Percentiles rank a stretch among this genome's conserved stretches.
phyloP scores from a whole-genome alignment of 92 coral and sea anemone species.

The Pocillopora grandis region DNA sequence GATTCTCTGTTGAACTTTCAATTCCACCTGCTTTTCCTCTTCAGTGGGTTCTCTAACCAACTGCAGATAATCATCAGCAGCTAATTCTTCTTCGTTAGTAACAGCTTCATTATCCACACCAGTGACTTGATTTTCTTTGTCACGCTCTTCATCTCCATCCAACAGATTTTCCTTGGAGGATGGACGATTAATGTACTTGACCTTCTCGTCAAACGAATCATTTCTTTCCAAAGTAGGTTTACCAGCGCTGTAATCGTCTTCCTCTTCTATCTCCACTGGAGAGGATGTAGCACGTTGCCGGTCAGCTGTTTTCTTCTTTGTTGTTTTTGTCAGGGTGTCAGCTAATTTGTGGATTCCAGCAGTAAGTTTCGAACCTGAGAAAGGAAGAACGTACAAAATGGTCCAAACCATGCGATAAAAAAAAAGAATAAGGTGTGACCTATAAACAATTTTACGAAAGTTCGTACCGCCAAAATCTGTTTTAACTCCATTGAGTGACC shows the following conservation, averaged over 20 bases:
- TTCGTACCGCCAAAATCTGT: too few relatives aligned
- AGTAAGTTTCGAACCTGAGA: slow-evolving; percentile 51
- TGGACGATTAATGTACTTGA: slow-evolving; percentile 12
- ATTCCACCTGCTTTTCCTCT: slow-evolving; percentile 58
- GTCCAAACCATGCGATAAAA: neutral
- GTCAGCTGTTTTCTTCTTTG: slow-evolving; percentile 29
- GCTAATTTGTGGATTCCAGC: slow-evolving; percentile 50
- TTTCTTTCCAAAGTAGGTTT: slow-evolving; percentile 54
- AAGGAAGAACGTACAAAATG: neutral
- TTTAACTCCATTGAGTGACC: too few relatives aligned
- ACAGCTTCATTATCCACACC: slow-evolving; percentile 19
- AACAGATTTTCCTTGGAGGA: slow-evolving; percentile 16
- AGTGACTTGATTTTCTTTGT: neutral
- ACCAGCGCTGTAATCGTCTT: neutral
- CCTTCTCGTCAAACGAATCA: slow-evolving; percentile 72
- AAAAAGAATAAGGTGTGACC: too few relatives aligned
- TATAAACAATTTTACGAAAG: too few relatives aligned
- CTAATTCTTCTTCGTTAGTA: slow-evolving; percentile 28
- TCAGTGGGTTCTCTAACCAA: slow-evolving; percentile 42
- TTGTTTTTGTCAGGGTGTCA: slow-evolving; percentile 36
- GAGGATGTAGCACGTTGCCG: slow-evolving; percentile 10
- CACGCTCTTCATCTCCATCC: slow-evolving; percentile 2
- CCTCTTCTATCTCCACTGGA: neutral
- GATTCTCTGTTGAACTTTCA: slow-evolving; percentile 55
- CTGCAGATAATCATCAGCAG: slow-evolving; percentile 19